phyloP scores from a whole-genome alignment of 2,888 invertebrate species.

The Torymus aiolomorphi region DNA sequence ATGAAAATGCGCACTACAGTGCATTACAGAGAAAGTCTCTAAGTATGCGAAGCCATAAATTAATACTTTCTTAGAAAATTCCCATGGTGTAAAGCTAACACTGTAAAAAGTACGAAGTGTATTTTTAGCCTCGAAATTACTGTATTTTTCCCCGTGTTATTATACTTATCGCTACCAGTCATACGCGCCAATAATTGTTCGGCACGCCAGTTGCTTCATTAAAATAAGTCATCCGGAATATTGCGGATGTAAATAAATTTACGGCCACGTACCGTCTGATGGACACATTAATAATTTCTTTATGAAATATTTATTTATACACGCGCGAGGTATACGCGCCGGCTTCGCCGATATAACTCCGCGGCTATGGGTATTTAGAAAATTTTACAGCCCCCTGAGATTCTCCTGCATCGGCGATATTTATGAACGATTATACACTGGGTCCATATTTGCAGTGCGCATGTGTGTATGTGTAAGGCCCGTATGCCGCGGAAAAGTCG shows the following conservation, averaged over 20 bases:
- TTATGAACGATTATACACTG: conserved; percentile 39
- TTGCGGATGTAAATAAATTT: conserved; percentile 32
- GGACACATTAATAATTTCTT: conserved; percentile 44
- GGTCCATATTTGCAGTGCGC: conserved; percentile 47
- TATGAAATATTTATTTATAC: conserved; percentile 48
- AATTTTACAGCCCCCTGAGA: conserved; percentile 40
- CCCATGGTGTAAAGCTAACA: not conserved
- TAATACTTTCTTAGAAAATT: conserved; percentile 1
- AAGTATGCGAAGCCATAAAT: not conserved
- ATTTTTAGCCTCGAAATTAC: too few species aligned
- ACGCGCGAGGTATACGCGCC: conserved; percentile 3
- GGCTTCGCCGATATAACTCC: conserved; percentile 38
- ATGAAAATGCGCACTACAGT: not conserved
- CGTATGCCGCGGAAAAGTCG: conserved; percentile 14
- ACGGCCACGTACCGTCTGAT: conserved; percentile 2
- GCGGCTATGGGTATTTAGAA: conserved; percentile 25
- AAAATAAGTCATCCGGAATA: conserved; percentile 22
- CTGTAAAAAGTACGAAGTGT: not conserved
- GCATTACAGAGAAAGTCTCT: not conserved
- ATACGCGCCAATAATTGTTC: conserved; percentile 14
- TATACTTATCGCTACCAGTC: too few species aligned
- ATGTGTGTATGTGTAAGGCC: not conserved
- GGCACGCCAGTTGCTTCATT: conserved; percentile 15
- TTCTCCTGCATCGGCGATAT: conserved; percentile 21
- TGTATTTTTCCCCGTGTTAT: too few species aligned